Percentiles rank a stretch among this genome's conserved stretches.
Conservation (phyloP, 2,113 vertebrate species). For the Promerops cafer region DNA sequence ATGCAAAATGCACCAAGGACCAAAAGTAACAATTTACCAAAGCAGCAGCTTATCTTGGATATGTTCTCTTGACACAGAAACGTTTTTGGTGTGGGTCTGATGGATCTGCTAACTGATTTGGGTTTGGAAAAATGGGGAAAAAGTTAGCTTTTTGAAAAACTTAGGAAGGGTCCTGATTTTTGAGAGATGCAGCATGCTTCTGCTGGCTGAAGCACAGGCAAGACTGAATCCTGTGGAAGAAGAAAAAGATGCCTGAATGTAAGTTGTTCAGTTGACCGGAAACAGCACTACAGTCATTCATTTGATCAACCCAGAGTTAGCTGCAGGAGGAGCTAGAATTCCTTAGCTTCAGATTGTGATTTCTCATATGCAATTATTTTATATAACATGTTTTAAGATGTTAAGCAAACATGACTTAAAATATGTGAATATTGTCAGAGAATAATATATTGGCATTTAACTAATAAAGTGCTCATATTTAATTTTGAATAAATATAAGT, state of each 20-base stretch:
- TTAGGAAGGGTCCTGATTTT: neutral
- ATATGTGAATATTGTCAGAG: constrained; percentile 52
- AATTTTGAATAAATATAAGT: constrained; percentile 53
- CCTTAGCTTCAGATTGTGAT: neutral
- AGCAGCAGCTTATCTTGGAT: neutral
- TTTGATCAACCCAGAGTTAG: neutral
- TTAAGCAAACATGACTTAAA: neutral
- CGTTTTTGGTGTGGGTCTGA: neutral
- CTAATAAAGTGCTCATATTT: constrained; percentile 55
- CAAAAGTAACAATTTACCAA: neutral
- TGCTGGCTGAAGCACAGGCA: neutral
- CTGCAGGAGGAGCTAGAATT: neutral
- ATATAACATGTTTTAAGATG: neutral
- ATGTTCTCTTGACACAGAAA: neutral
- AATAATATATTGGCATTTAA: constrained; percentile 66
- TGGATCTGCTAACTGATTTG: neutral
- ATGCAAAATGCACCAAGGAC: neutral
- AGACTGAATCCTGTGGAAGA: neutral
- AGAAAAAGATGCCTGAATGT: neutral
- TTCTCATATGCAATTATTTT: constrained; percentile 19
- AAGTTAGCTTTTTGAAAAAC: neutral
- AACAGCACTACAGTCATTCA: neutral
- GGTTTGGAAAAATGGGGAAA: neutral
- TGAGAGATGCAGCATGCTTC: neutral
- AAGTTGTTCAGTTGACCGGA: neutral